These are phyloP conservation scores for Pimephales promelas DNA, from an alignment of 2,113 vertebrate species.

Conservation along the genomic window DNA sequence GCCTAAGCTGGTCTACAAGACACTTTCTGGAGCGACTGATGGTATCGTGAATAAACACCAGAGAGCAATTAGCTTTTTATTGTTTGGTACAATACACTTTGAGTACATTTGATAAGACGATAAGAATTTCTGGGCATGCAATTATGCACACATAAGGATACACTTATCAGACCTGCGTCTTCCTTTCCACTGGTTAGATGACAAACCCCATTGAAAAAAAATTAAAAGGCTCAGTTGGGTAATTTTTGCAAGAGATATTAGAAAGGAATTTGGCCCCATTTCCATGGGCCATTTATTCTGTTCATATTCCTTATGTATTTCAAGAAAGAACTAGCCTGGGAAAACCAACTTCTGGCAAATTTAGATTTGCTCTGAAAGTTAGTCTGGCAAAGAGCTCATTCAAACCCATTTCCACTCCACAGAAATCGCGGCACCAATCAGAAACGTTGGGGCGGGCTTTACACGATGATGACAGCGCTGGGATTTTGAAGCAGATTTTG, in stretches of 20 bases:
- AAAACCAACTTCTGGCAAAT: no score
- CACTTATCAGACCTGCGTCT: conserved; percentile 6
- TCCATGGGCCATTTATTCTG: conserved; percentile 9
- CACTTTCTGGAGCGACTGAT: conserved; percentile 8
- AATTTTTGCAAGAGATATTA: neutral
- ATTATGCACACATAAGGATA: conserved; percentile 19
- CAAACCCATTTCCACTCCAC: no score
- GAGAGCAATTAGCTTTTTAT: conserved; percentile 3
- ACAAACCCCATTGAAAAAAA: neutral
- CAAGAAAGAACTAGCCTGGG: no score
- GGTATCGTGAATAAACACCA: conserved; percentile 41
- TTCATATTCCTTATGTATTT: conserved; percentile 11
- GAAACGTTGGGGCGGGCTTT: no score
- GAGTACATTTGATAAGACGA: conserved; percentile 2
- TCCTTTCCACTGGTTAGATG: conserved; percentile 18
- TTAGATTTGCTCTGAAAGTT: no score
- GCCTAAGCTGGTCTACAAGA: conserved; percentile 3
- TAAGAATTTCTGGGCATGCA: conserved; percentile 22
- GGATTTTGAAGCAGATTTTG: no score
- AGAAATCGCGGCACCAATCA: no score
- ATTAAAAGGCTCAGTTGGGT: neutral
- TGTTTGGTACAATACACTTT: conserved; percentile 3
- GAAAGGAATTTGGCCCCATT: neutral
- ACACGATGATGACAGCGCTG: no score
- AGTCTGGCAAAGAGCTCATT: no score